Evolutionary conservation across 2,797 vertebrate genomes (phyloP).

Genomic region (Anguilla marmorata): DNA sequence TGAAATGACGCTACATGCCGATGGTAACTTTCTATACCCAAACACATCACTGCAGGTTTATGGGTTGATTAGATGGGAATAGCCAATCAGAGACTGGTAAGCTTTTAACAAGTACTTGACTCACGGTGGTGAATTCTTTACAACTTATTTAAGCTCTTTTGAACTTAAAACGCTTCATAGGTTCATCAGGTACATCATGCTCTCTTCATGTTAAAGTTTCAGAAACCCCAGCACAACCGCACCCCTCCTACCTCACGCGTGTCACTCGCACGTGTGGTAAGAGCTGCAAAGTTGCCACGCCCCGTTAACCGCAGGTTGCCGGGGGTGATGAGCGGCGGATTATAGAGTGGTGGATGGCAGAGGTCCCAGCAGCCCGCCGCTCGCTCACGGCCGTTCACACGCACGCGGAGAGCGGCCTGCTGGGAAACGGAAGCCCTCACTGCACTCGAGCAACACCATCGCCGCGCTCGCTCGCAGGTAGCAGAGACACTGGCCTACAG

Average conservation of each 20-base stretch:
- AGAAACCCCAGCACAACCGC: background rate
- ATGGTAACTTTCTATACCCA: background rate
- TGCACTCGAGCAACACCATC: background rate
- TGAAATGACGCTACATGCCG: background rate
- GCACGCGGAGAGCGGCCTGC: background rate
- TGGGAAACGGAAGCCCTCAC: background rate
- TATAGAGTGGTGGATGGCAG: constrained; percentile 8
- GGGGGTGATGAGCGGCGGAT: background rate
- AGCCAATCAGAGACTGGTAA: background rate
- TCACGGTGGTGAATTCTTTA: background rate
- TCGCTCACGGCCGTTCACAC: background rate
- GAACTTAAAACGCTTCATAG: background rate
- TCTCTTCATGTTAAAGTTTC: background rate
- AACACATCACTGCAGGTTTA: background rate
- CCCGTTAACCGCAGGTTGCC: constrained; percentile 20
- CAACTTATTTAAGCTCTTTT: background rate
- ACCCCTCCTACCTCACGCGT: background rate
- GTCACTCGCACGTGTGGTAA: background rate
- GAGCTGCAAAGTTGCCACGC: background rate
- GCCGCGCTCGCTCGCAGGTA: background rate
- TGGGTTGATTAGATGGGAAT: background rate
- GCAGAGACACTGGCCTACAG: background rate
- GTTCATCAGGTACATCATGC: background rate
- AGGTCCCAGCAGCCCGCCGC: background rate
- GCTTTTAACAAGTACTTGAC: background rate